Evolutionary conservation across 2,113 vertebrate genomes (phyloP).

Genomic region (Tachysurus fulvidraco): DNA sequence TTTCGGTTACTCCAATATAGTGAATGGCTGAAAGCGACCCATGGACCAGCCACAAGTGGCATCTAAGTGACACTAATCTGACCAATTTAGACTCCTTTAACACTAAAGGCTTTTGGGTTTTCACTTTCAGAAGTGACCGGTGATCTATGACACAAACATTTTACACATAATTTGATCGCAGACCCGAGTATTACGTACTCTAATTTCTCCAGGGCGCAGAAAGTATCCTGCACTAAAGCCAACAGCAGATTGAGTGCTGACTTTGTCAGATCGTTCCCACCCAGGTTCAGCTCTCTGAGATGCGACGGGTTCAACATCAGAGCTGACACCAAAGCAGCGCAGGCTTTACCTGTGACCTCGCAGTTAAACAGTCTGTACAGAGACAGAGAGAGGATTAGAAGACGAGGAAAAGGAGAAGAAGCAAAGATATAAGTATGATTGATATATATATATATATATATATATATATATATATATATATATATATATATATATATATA

Average conservation of each 20-base stretch:
- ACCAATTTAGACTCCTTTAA: background rate
- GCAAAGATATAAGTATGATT: too few species aligned
- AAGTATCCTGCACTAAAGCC: background rate
- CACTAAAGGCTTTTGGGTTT: background rate
- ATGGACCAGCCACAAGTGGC: too few species aligned
- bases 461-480: too few species aligned
- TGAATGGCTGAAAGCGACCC: too few species aligned
- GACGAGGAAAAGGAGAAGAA: too few species aligned
- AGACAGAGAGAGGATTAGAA: too few species aligned
- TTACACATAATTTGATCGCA: background rate
- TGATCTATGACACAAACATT: background rate
- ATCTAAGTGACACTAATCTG: background rate
- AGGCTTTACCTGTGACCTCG: background rate
- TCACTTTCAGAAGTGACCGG: background rate
- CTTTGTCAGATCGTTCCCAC: background rate
- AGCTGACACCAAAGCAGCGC: background rate
- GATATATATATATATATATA: too few species aligned
- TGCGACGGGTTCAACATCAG: constrained; percentile 4
- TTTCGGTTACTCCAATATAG: too few species aligned
- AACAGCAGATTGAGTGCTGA: background rate
- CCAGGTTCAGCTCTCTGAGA: constrained; percentile 29
- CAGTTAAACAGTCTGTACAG: constrained; percentile 10
- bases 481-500: too few species aligned
- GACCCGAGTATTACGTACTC: background rate
- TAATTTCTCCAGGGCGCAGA: background rate